Percentiles rank a stretch among this genome's conserved stretches.
phyloP scores from a whole-genome alignment of 2,113 vertebrate species.

The Poicephalus meyeri region DNA sequence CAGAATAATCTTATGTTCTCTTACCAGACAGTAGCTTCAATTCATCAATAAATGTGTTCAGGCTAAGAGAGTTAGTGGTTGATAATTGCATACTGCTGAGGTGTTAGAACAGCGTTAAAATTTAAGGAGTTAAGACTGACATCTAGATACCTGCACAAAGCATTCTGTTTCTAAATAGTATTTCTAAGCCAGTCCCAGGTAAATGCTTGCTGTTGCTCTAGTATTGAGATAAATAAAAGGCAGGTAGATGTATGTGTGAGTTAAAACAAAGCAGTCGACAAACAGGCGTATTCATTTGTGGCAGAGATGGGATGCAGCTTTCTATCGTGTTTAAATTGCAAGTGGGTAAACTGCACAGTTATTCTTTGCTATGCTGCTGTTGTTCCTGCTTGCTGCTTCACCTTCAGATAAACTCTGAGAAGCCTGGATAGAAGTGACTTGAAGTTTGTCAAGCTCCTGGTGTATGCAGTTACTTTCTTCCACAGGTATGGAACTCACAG shows the following conservation, averaged over 20 bases:
- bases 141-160: not conserved
- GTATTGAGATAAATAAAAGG: not conserved
- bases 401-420: not conserved
- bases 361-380: not conserved
- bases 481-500: not conserved
- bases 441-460: not conserved
- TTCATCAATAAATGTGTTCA: not conserved
- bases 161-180: not conserved
- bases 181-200: not conserved
- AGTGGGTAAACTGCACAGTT: not conserved
- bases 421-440: not conserved
- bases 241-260: not conserved
- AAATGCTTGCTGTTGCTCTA: not conserved
- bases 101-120: not conserved
- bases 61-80: not conserved
- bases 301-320: not conserved
- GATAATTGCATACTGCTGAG: not conserved
- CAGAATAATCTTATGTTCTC: not conserved
- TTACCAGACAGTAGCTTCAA: not conserved
- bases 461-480: not conserved
- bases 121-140: not conserved
- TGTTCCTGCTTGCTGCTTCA: not conserved
- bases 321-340: not conserved
- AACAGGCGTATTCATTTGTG: not conserved
- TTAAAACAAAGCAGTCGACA: not conserved